phyloP scores from a whole-genome alignment of 2,797 vertebrate species.

The Pteropus rufus region DNA sequence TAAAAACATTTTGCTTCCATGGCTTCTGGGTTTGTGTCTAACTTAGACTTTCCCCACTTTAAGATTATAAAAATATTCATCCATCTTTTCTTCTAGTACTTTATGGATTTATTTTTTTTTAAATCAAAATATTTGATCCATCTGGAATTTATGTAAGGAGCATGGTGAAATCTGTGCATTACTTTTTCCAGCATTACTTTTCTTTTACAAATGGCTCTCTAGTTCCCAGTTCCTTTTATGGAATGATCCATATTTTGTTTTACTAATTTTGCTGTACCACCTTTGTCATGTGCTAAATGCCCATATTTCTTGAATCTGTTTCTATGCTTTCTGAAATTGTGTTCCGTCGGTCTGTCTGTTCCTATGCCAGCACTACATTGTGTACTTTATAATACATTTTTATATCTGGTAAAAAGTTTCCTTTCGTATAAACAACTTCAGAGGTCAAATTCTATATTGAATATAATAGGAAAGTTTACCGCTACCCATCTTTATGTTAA shows the following conservation, averaged over 20 bases:
- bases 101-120: neutral
- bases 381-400: neutral
- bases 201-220: neutral
- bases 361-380: neutral
- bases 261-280: neutral
- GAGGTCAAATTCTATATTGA: neutral
- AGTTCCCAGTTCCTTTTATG: neutral
- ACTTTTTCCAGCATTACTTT: neutral
- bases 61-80: neutral
- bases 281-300: neutral
- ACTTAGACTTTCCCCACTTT: neutral
- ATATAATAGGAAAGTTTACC: neutral
- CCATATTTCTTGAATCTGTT: neutral
- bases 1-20: neutral
- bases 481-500: neutral
- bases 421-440: neutral
- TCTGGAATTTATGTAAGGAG: neutral
- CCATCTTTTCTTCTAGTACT: slow-evolving; percentile 2
- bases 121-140: neutral
- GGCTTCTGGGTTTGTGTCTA: neutral
- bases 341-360: neutral
- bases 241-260: neutral
- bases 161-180: neutral
- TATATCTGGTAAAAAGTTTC: neutral
- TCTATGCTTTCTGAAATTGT: neutral